Conservation (phyloP, 2,888 invertebrate genomes). For the Cheilosia urbana region DNA sequence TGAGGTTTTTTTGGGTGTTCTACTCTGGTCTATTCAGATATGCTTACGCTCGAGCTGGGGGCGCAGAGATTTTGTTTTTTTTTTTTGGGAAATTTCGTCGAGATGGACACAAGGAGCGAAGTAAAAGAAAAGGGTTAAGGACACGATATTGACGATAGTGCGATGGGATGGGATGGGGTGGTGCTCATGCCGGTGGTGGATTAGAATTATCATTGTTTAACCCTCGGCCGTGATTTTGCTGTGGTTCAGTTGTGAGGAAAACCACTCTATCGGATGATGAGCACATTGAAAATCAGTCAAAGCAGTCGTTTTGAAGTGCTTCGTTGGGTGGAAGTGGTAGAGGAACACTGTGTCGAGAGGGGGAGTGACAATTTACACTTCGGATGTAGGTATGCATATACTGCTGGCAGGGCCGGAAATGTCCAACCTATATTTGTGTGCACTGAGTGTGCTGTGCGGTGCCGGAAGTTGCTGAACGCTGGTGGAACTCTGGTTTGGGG, state of each 20-base stretch:
- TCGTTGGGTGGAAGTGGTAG: constrained; percentile 58
- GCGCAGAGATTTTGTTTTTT: constrained; percentile 21
- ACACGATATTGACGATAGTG: constrained; percentile 38
- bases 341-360: neutral
- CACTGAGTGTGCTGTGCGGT: constrained; percentile 8
- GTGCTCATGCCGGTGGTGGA: constrained; percentile 34
- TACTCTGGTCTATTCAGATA: constrained; percentile 35
- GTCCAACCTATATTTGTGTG: constrained; percentile 68
- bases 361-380: constrained; percentile 59
- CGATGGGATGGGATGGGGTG: neutral
- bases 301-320: constrained; percentile 70
- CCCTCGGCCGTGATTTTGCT: constrained; percentile 58
- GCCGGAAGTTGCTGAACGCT: constrained; percentile 63
- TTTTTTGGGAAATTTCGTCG: constrained; percentile 28
- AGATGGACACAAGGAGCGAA: constrained; percentile 55
- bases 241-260: constrained; percentile 73
- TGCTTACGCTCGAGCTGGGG: neutral
- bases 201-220: constrained; percentile 72
- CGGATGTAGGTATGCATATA: neutral
- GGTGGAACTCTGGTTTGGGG: constrained; percentile 13
- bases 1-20: constrained; percentile 53
- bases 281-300: constrained; percentile 76
- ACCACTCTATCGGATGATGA: constrained; percentile 75
- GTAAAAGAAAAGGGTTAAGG: constrained; percentile 70
- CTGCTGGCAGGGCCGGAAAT: constrained; percentile 61